Evolutionary conservation across 2,113 vertebrate genomes (phyloP), one percentile per base, ranked within the genome.

Genomic region (Lepus americanus): DNA sequence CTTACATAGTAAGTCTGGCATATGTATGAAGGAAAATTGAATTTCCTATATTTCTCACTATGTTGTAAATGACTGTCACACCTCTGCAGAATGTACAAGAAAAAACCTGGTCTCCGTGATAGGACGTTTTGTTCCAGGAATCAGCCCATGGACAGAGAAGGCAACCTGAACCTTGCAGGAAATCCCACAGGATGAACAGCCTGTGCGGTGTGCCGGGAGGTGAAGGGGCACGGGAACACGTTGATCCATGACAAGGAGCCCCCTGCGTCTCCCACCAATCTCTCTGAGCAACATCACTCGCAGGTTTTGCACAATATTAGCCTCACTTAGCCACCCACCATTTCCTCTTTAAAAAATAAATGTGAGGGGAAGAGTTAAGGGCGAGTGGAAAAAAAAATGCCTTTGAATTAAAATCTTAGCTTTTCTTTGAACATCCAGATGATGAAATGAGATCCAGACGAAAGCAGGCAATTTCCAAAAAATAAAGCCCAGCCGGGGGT

Each of bases 381-480:
- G 93, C 51, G 64, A 95, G 86, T 67, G 55, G 80, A 0, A 70
- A 72, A 87, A 82, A 94, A 89, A 92, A 90, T 33, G 63, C 51
- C 89, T 97, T 95, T 92, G 91, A 95, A 96, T 96, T 84, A 97
- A 93, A 97, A 96, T 95, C 91, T 94, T 78, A 33, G 84, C 79
- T 95, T 96, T 95, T 91, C 95, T 98, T 97, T 97, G 96, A 96
- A 97, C 94, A 92, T 87, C 91, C 90, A 94, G 83, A 97, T 96
- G 96, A 97, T 96, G 95, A 95, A 97, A 97, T 97, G 97, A 95
- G 89, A 97, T 95, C 97, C 97, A 97, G 97, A 97, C 84, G 63
- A 97, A 97, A 96, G 77, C 67, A 64, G 83, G 83, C 92, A 95
- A 95, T 97, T 96, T 97, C 96, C 80, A 95, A 95, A 97, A 98